Conservation (phyloP, 1,140 invertebrate genomes). For the Drosophila serrata region DNA sequence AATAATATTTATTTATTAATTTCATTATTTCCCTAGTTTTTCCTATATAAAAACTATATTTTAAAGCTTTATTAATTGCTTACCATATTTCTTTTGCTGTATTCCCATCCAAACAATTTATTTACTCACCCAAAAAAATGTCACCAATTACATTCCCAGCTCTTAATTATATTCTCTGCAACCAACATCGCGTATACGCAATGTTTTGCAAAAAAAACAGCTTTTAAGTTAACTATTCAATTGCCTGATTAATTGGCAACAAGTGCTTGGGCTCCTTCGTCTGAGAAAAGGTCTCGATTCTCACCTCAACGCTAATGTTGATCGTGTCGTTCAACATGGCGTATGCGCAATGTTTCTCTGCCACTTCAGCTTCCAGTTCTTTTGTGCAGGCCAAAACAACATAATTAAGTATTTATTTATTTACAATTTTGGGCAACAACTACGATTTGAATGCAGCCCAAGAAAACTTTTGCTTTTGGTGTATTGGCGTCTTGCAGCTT, state of each 20-base stretch:
- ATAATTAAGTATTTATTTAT: constrained; percentile 84
- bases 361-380: constrained; percentile 62
- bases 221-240: constrained; percentile 16
- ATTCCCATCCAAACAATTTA: not conserved
- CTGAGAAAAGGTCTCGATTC: constrained; percentile 59
- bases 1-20: not conserved
- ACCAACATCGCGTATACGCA: constrained; percentile 37
- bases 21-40: no score
- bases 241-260: constrained; percentile 50
- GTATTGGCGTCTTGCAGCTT: constrained; percentile 67
- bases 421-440: constrained; percentile 82
- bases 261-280: constrained; percentile 41
- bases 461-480: constrained; percentile 23
- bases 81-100: not conserved
- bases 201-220: constrained; percentile 36
- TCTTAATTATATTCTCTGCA: not conserved
- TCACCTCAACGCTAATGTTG: constrained; percentile 39
- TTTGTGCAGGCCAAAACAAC: constrained; percentile 73
- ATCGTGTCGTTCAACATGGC: constrained; percentile 64
- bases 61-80: not conserved
- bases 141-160: not conserved
- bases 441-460: constrained; percentile 39
- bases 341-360: constrained; percentile 70
- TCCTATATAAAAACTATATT: not conserved
- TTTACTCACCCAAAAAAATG: not conserved